Conservation (phyloP, 2,888 invertebrate species). For the Atrina japonica region DNA sequence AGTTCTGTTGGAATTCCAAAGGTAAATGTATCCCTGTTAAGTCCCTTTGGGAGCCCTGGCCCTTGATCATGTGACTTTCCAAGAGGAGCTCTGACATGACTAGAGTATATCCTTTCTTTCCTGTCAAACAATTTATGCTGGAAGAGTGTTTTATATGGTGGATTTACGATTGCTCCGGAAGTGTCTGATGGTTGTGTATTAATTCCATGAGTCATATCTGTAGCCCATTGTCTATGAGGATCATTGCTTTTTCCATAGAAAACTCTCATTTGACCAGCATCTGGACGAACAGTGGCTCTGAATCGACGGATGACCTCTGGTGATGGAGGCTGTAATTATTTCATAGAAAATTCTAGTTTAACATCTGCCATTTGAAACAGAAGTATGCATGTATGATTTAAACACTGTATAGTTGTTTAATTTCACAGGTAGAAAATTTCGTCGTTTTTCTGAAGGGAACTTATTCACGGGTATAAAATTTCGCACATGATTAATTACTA, state of each 20-base stretch:
- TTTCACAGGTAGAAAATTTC: no score
- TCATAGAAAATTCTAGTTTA: no score
- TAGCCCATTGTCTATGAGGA: constrained; percentile 76
- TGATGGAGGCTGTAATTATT: constrained; percentile 70
- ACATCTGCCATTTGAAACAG: no score
- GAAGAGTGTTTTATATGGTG: constrained; percentile 74
- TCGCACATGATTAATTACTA: no score
- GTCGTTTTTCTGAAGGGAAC: no score
- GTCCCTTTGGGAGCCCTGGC: constrained; percentile 66
- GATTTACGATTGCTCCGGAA: constrained; percentile 76
- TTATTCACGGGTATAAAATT: no score
- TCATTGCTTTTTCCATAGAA: constrained; percentile 79
- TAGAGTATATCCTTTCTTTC: constrained; percentile 73
- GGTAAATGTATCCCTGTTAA: constrained; percentile 68
- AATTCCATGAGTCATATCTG: constrained; percentile 78
- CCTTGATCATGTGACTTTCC: constrained; percentile 75
- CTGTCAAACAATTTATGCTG: constrained; percentile 71
- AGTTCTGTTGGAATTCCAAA: constrained; percentile 77
- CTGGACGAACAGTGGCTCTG: constrained; percentile 74
- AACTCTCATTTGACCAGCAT: constrained; percentile 75
- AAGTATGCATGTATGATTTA: no score
- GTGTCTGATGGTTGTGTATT: constrained; percentile 67
- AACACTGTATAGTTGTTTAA: no score
- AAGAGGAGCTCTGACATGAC: constrained; percentile 72
- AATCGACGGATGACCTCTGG: constrained; percentile 76